These are phyloP conservation scores for Benthosema pterotum DNA, from an alignment of 2,797 vertebrate species.

Conservation along the genomic window DNA sequence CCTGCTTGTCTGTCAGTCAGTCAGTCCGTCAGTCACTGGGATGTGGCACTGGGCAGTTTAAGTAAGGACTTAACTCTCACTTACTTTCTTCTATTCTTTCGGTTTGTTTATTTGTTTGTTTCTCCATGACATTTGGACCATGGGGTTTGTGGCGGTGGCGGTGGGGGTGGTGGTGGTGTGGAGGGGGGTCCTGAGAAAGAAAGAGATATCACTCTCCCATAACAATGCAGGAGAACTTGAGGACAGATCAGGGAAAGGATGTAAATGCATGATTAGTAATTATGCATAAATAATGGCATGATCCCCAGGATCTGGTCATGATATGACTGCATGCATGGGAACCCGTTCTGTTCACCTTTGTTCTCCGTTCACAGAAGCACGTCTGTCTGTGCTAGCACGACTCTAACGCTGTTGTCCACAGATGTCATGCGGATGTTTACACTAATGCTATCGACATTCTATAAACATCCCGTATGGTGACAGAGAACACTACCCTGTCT, in stretches of 20 bases:
- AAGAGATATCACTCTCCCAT: slow-evolving; percentile 65
- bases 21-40: too few relatives aligned
- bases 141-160: too few relatives aligned
- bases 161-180: too few relatives aligned
- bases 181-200: slow-evolving; percentile 56
- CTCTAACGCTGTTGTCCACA: slow-evolving; percentile 4
- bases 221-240: slow-evolving; percentile 48
- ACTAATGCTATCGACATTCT: slow-evolving; percentile 33
- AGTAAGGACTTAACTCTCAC: slow-evolving; percentile 42
- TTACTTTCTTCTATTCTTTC: slow-evolving; percentile 33
- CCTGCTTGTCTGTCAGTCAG: too few relatives aligned
- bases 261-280: slow-evolving; percentile 12
- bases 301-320: slow-evolving; percentile 9
- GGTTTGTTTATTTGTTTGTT: slow-evolving; percentile 61
- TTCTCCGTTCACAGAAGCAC: slow-evolving; percentile 17
- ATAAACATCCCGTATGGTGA: slow-evolving; percentile 29
- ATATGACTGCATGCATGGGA: slow-evolving; percentile 31
- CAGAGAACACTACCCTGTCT: neutral
- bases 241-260: slow-evolving; percentile 38
- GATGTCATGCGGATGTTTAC: slow-evolving; percentile 51
- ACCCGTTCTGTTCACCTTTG: slow-evolving; percentile 27
- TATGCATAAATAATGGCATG: slow-evolving; percentile 27
- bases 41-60: neutral
- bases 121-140: slow-evolving; percentile 55
- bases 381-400: neutral